Evolutionary conservation across 2,797 vertebrate genomes (phyloP).

Genomic region (Sternotherus odoratus): DNA sequence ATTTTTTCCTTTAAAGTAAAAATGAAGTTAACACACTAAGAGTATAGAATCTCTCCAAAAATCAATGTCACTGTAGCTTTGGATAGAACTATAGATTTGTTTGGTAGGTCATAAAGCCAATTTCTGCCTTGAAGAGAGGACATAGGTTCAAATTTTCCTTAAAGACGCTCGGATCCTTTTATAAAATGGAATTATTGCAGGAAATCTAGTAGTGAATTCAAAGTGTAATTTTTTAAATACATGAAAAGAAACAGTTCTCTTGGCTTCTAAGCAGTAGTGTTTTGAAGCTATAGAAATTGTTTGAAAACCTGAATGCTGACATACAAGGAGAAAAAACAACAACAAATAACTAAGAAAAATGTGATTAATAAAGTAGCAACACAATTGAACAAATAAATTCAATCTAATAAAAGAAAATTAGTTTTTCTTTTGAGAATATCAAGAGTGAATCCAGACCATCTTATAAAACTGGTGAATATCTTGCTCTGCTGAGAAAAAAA

Average conservation of each 20-base stretch:
- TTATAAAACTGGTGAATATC: not conserved
- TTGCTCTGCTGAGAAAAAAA: not conserved
- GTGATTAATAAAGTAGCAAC: not conserved
- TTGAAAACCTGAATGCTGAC: not conserved
- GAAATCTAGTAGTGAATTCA: not conserved
- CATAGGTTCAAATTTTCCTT: not conserved
- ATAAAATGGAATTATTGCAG: not conserved
- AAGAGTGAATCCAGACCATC: not conserved
- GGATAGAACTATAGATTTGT: not conserved
- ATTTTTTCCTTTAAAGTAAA: not conserved
- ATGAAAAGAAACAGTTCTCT: not conserved
- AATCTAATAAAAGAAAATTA: not conserved
- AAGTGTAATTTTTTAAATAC: not conserved
- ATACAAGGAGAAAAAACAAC: not conserved
- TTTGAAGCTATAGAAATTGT: rapidly evolving
- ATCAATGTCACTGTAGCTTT: not conserved
- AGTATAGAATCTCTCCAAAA: not conserved
- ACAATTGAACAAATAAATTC: not conserved
- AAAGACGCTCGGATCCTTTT: not conserved
- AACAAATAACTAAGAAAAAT: not conserved
- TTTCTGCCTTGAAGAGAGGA: not conserved
- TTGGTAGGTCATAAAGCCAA: not conserved
- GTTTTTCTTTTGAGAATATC: not conserved
- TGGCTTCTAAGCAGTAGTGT: not conserved
- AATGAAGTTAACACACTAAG: not conserved